Conservation (phyloP, 2,797 vertebrate species). For the Naso thynnoides region DNA sequence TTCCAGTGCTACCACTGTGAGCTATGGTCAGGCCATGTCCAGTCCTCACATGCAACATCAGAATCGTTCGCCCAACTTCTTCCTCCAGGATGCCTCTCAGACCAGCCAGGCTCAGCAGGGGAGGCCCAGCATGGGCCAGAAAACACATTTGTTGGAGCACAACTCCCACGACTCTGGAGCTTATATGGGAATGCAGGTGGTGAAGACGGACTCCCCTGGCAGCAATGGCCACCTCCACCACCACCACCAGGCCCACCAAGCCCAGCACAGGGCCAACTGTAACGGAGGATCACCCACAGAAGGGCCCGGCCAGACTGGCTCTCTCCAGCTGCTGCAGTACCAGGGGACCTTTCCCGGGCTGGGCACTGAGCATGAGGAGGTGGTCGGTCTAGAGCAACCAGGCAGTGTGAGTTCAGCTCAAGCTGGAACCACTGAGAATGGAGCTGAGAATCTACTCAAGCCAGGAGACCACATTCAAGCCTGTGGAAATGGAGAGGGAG, state of each 20-base stretch:
- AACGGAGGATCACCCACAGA: constrained; percentile 92
- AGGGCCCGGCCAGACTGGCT: constrained; percentile 80
- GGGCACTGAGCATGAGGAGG: constrained; percentile 92
- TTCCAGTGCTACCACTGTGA: constrained; percentile 76
- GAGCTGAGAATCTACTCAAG: constrained; percentile 91
- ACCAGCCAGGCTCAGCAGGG: constrained; percentile 83
- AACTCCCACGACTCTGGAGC: constrained; percentile 83
- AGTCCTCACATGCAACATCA: constrained; percentile 95
- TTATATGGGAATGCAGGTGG: constrained; percentile 86
- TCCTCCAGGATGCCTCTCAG: constrained; percentile 94
- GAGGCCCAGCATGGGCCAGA: constrained; percentile 80
- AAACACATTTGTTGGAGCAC: constrained; percentile 86
- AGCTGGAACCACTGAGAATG: constrained; percentile 77
- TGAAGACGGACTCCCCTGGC: constrained; percentile 92
- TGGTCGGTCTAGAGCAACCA: constrained; percentile 90
- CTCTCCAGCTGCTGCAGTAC: constrained; percentile 97
- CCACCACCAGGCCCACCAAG: constrained; percentile 82
- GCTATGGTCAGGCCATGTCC: constrained; percentile 92
- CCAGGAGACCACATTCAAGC: constrained; percentile 92
- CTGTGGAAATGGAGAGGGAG: constrained; percentile 87
- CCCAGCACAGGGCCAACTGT: constrained; percentile 91
- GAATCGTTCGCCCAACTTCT: constrained; percentile 97
- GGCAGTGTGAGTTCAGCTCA: constrained; percentile 74
- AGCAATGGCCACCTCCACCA: constrained; percentile 84
- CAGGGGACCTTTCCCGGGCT: constrained; percentile 93